Evolutionary conservation across 2,888 invertebrate genomes (phyloP), one percentile per base, ranked within the genome.

Genomic region (Apamea crenata): DNA sequence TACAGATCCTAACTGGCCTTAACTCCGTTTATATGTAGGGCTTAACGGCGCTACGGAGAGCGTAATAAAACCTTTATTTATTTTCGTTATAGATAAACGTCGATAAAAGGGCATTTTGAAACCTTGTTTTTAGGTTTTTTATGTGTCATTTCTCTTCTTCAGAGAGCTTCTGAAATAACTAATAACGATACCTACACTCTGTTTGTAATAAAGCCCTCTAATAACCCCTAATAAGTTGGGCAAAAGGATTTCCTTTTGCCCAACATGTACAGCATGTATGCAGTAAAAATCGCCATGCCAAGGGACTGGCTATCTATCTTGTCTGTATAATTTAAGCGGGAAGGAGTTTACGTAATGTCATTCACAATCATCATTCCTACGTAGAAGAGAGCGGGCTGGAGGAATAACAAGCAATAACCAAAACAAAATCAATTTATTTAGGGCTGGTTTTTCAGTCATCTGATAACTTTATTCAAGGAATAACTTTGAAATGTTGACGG

Each of bases 41-140:
- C n/a, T n/a, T 56, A 56, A 56, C 12, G 25, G 12, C 56, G 56
- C 25, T 29, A 32, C 61, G n/a, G 50, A 63, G 61, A 53, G 50
- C n/a, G 66, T 79, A 80, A 85, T 88, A 88, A 86, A 88, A 78
- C 66, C 63, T 82, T 82, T 86, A 84, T 87, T 87, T 82, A 84
- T 84, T 87, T 84, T 81, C 47, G 77, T 78, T 74, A 68, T 72
- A 77, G 78, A 67, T 82, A 77, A 69, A 65, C 73, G 16, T 44
- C 21, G 40, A 53, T 82, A 81, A 77, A 81, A 73, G 0, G 67
- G 61, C n/a, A 32, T 53, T 29, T 77, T n/a, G 32, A 25, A 75
- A 63, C n/a, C 29, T 25, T 32, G 6, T 10, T 4, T 29, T 29
- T 73, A 53, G 10, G 25, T 32, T 61, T 70, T 59, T 70, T 10